Evolutionary conservation across 2,888 invertebrate species (phyloP), one percentile per base, ranked within the genome.

Genomic region (Pseudococcus jackbeardsleyi): DNA sequence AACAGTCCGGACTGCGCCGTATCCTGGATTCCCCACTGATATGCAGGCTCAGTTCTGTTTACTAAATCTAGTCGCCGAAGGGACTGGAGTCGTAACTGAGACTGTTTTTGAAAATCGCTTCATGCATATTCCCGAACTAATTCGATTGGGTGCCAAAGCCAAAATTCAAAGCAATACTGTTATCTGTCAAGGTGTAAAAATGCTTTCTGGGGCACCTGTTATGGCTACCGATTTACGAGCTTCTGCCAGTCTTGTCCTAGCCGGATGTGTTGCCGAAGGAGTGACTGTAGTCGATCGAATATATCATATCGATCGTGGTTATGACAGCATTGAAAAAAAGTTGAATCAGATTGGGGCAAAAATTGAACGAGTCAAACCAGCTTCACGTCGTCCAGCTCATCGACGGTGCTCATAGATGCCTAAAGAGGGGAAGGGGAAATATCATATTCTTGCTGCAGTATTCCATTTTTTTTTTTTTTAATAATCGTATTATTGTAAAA

Each of bases 81-180:
- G 89, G 12, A 39, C 5, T 17, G 54, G 50, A 2, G n/a, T 64
- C 2, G 77, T 89, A 8, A 88, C 59, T 15, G 89, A 89, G 82
- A 89, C 79, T 9, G 87, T 89, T 11, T 89, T 89, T 59, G 89
- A 89, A 84, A 89, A 89, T 86, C 89, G 89, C 42, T 89, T 89
- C 72, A 88, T 89, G 79, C 89, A 89, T 39, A 48, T 89, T 11
- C 42, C 6, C 1, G 89, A 89, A 50, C 42, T 89, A 17, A 59
- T 12, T 15, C 64, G 86, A 7, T 88, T 89, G 89, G 89, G 89
- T 4, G 89, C 89, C 7, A 22, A 88, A 4, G 79, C 87, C 33
- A 19, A 85, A 26, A 50, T 89, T 15, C 46, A 88, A 88, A 72
- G 89, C 6, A 89, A 88, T 17, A 84, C 42, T 17, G 64, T 46